These are phyloP conservation scores for Acromyrmex echinatior DNA, from an alignment of 1,140 invertebrate genomes.

Conservation along the genomic window DNA sequence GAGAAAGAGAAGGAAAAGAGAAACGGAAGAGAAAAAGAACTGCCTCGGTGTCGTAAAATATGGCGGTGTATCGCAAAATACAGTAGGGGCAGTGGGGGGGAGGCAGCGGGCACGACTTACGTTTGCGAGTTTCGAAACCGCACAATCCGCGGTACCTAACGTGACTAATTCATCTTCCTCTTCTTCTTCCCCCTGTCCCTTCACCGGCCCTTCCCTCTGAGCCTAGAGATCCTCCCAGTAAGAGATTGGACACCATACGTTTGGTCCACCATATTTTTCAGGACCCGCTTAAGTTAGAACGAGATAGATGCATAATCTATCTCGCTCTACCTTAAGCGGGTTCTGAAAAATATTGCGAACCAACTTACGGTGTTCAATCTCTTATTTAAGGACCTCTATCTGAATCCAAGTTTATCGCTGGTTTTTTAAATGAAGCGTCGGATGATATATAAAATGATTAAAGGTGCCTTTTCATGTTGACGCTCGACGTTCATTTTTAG, in stretches of 20 bases:
- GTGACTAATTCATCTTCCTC: slow-evolving; percentile 43
- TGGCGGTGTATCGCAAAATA: slow-evolving; percentile 42
- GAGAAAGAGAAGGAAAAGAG: background rate
- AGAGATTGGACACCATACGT: too few species aligned
- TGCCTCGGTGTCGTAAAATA: slow-evolving; percentile 25
- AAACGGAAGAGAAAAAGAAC: slow-evolving; percentile 13
- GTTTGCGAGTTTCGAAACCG: slow-evolving; percentile 26
- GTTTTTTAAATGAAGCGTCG: slow-evolving; percentile 33
- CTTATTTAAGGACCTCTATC: too few species aligned
- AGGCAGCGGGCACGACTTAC: background rate
- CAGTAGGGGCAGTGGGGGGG: background rate
- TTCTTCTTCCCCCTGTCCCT: background rate
- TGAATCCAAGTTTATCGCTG: background rate
- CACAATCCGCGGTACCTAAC: slow-evolving; percentile 35
- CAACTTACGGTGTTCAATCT: too few species aligned
- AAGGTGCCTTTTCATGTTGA: too few species aligned
- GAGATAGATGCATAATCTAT: too few species aligned
- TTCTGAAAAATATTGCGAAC: too few species aligned
- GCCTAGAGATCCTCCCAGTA: too few species aligned
- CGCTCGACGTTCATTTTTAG: too few species aligned
- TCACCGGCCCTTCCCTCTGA: background rate
- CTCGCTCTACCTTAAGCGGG: too few species aligned
- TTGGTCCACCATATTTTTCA: too few species aligned
- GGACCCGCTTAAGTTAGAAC: too few species aligned
- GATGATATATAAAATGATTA: slow-evolving; percentile 13